Evolutionary conservation across 2,797 vertebrate genomes (phyloP), one percentile per base, ranked within the genome.

Genomic region (Peromyscus melanophrys): DNA sequence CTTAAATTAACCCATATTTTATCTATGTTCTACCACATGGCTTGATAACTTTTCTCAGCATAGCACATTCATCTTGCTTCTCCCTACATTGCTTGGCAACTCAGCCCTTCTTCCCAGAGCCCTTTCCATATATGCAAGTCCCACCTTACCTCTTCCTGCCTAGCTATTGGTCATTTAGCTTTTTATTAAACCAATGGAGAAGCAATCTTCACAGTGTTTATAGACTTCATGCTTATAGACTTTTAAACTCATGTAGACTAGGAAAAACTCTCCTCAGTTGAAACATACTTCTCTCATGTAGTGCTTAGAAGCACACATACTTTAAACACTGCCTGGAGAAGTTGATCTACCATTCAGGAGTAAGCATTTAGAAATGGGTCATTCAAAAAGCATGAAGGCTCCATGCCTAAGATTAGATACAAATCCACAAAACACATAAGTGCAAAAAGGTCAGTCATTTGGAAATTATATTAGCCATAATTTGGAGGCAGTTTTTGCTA

Each of bases 321-420:
- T 92, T 97, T 77, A 84, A 90, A 84, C 27, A 8, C 65, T 6
- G 7, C 90, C 52, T 69, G 25, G 37, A 46, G 76, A 94, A 63
- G 40, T 27, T 59, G 29, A 21, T 92, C 27, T 96, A 95, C 25
- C 95, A 95, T 96, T 97, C 77, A 92, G 90, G 52, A 91, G 31
- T 31, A 95, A 96, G 92, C 93, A 92, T 92, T 93, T 14, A 93
- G 57, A 87, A 84, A n/a, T 92, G 80, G 81, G 95, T 97, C 94
- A 96, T 0, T 86, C 73, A 63, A 43, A 76, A 90, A 80, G 90
- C 40, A 81, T 86, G 40, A 31, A 97, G 97, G 85, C 95, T 82
- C 17, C 29, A n/a, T n/a, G 94, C 97, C 92, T 86, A 88, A 95
- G 86, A 97, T 97, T 97, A 96, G 75, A 95, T 96, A 95, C 55